These are phyloP conservation scores for Drosophila paulistorum DNA, from an alignment of 1,140 invertebrate species.

Conservation along the genomic window DNA sequence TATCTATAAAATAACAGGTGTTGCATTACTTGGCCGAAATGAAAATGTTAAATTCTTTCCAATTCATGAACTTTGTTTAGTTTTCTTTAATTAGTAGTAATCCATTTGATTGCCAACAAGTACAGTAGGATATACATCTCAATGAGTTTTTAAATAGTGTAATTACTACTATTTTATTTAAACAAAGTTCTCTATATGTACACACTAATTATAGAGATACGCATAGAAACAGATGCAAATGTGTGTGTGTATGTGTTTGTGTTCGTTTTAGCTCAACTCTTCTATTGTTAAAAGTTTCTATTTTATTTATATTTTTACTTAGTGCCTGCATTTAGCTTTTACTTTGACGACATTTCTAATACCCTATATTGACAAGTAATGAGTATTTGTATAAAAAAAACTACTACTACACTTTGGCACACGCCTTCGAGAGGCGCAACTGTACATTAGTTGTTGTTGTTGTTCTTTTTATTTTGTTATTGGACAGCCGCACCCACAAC, in stretches of 20 bases:
- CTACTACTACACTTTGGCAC: conserved; percentile 53
- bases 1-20: too few relatives aligned
- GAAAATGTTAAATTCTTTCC: too few relatives aligned
- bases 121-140: neutral
- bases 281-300: too few relatives aligned
- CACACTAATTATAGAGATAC: conserved; percentile 5
- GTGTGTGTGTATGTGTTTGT: conserved; percentile 8
- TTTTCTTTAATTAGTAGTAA: too few relatives aligned
- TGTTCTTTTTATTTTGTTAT: conserved; percentile 32
- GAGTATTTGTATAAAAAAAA: conserved; percentile 22
- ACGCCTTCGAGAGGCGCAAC: conserved; percentile 51
- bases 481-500: conserved; percentile 67
- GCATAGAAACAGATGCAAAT: neutral
- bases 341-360: neutral
- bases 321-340: neutral
- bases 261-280: neutral
- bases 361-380: conserved; percentile 8
- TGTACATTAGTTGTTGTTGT: conserved; percentile 54
- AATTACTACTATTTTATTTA: conserved; percentile 3
- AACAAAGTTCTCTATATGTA: neutral
- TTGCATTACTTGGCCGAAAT: too few relatives aligned
- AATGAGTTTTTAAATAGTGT: neutral
- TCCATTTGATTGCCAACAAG: too few relatives aligned
- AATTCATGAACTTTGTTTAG: too few relatives aligned
- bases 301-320: too few relatives aligned